Evolutionary conservation across 1,140 invertebrate species (phyloP), one percentile per base, ranked within the genome.

Genomic region (Amphibalanus amphitrite): DNA sequence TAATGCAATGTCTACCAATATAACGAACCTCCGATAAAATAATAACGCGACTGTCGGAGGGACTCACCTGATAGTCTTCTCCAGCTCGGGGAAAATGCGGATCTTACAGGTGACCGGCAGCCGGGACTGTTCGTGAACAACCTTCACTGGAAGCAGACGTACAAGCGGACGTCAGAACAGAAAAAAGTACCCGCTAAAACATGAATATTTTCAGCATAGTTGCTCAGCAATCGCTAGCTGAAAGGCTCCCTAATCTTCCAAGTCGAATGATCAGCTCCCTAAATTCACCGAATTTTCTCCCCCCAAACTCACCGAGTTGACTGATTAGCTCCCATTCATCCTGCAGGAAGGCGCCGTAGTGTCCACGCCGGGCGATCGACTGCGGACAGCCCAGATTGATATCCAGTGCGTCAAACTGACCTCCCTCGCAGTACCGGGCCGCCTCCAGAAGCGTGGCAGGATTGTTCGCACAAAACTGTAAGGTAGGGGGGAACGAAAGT

Each of bases 401-500:
- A 81, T 99, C 97, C 70, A 99, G 88, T 20, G 92, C 96, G 83
- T 97, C 93, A 28, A 67, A 67, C 65, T 28, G 3, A 8, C 28
- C 26, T 1, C 26, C 23, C 64, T 28, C 3, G 83, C 95, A 99
- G 76, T 88, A 82, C 74, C 89, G 82, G 6, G 91, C 93, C 38
- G 97, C 97, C 80, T 91, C 86, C 70, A 95, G 79, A 77, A 99
- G 85, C 28, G 86, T 86, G 69, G 92, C 85, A 10, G 95, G 88
- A 82, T 98, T 91, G 82, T 98, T 99, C 0, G 93, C 94, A 83
- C 96, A 99, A 84, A 99, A 98, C 91, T 97, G 79, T 97, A 78
- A 69, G n/a, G n/a, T n/a, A n/a, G n/a, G n/a, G n/a, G n/a, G n/a
- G n/a, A n/a, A n/a, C n/a, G n/a, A n/a, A n/a, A n/a, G n/a, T n/a